A percentile compares a stretch with the other conserved stretches of the same genome.
Evolutionary conservation across 2,797 vertebrate genomes (phyloP).

Genomic region (Orestias chungarensis): DNA sequence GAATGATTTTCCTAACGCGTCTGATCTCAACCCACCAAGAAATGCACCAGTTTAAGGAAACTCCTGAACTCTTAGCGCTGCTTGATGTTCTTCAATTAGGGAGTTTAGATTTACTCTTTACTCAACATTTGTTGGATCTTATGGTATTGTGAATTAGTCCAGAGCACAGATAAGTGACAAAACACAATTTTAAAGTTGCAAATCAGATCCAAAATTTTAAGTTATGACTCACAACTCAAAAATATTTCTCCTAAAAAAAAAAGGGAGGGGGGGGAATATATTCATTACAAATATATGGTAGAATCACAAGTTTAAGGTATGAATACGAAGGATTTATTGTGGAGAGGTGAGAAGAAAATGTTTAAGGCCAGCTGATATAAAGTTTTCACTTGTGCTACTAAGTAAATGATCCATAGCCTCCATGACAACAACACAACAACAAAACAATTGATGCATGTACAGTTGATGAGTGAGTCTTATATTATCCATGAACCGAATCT

Average conservation of each 20-base stretch:
- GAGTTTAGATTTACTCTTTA: background rate
- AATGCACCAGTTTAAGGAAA: slow-evolving; percentile 10
- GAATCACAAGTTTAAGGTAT: background rate
- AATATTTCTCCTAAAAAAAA: too few species aligned
- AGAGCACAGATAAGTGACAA: background rate
- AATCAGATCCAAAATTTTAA: background rate
- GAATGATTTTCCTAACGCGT: slow-evolving; percentile 49
- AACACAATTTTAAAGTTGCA: background rate
- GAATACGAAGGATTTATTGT: background rate
- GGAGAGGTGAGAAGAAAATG: background rate
- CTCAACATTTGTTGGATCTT: background rate
- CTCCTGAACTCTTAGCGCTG: slow-evolving; percentile 13
- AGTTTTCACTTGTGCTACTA: background rate
- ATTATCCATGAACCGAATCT: slow-evolving; percentile 45
- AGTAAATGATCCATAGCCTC: background rate
- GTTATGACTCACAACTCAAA: background rate
- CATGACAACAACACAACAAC: background rate
- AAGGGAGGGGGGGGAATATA: background rate
- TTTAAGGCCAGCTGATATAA: background rate
- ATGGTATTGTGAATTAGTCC: slow-evolving; percentile 25
- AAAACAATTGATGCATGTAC: background rate
- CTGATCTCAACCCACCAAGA: slow-evolving; percentile 16
- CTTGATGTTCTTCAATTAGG: slow-evolving; percentile 11
- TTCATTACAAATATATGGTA: background rate
- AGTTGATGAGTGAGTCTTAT: slow-evolving; percentile 19